Evolutionary conservation across 2,888 invertebrate genomes (phyloP).

Genomic region (Epinotia bilunana): DNA sequence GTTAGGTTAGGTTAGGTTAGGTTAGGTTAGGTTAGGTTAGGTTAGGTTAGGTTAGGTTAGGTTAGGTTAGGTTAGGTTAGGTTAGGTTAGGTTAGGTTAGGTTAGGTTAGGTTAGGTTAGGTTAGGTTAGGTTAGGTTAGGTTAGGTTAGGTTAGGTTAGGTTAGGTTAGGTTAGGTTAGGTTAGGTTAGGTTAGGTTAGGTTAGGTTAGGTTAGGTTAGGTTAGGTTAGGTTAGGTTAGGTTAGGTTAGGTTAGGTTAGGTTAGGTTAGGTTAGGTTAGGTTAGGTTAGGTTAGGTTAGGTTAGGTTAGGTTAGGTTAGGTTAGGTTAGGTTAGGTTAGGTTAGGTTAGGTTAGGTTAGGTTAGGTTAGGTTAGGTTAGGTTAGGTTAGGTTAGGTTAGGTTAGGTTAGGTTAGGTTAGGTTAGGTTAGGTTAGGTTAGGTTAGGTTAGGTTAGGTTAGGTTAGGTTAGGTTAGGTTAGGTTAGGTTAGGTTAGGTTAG

Average conservation of each 20-base stretch:
- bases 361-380: slow-evolving; percentile 43
- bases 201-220: slow-evolving; percentile 44
- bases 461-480: slow-evolving; percentile 52
- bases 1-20: slow-evolving; percentile 43
- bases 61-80: slow-evolving; percentile 42
- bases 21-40: slow-evolving; percentile 44
- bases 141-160: slow-evolving; percentile 42
- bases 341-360: slow-evolving; percentile 43
- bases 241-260: slow-evolving; percentile 40
- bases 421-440: slow-evolving; percentile 50
- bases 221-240: slow-evolving; percentile 42
- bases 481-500: slow-evolving; percentile 52
- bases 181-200: slow-evolving; percentile 36
- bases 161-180: slow-evolving; percentile 43
- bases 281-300: slow-evolving; percentile 38
- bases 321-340: slow-evolving; percentile 43
- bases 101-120: slow-evolving; percentile 43
- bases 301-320: slow-evolving; percentile 43
- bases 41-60: slow-evolving; percentile 40
- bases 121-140: slow-evolving; percentile 42
- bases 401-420: slow-evolving; percentile 48
- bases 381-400: slow-evolving; percentile 42
- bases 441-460: slow-evolving; percentile 51
- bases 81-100: slow-evolving; percentile 41
- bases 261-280: slow-evolving; percentile 40